Evolutionary conservation across 1,140 invertebrate species (phyloP), one percentile per base, ranked within the genome.

Genomic region (Zaprionus camerounensis): DNA sequence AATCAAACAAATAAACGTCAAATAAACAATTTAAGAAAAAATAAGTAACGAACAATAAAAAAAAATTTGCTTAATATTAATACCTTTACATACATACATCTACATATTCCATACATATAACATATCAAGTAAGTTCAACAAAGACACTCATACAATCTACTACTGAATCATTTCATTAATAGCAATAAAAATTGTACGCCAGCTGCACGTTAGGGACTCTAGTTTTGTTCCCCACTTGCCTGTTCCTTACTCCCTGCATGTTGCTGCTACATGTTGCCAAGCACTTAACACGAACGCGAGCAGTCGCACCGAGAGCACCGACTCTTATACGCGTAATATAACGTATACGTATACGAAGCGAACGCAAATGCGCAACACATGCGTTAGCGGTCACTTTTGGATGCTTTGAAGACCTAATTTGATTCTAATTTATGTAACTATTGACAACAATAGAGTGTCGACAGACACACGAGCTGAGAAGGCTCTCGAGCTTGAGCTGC

Each of bases 341-440:
- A 34, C 9, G 31, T 34, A 34, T 34, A 34, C 31, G 31, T 34
- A 34, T 34, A 34, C 31, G 31, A 0, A 11, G 9, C 31, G 31
- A 34, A 34, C 31, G 51, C 26, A 46, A 78, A 80, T 67, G 78
- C 76, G 78, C 78, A 78, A 78, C 78, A 80, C 70, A 77, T 81
- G 76, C 53, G 62, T 59, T 46, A 49, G 51, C 57, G 76, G 76
- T 75, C 71, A 70, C 38, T 78, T 46, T 63, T 63, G 44, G 56
- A 38, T 20, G 26, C 56, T 64, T 70, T 69, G 58, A 65, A 71
- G 76, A 76, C 76, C 71, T 79, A 81, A 81, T 81, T 81, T 68
- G 67, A 78, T 81, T 76, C 71, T 71, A 81, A 78, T 78, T 78
- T 78, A 78, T 81, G 79, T 78, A 81, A 78, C 76, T 78, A 69